Evolutionary conservation across 2,113 vertebrate genomes (phyloP), one percentile per base, ranked within the genome.

Genomic region (Apodemus sylvaticus): DNA sequence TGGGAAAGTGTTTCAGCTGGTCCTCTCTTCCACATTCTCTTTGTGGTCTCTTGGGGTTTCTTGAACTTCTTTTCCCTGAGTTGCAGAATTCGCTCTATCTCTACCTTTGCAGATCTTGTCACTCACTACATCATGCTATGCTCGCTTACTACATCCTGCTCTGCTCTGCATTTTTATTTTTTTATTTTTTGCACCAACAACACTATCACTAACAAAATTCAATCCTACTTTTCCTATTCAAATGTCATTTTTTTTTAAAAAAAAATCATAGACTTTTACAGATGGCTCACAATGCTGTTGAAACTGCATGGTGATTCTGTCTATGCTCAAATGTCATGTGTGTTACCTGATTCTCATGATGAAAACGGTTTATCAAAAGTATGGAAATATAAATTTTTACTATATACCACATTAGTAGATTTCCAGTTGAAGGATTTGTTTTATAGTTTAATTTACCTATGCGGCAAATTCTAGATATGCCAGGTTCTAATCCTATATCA

Each of bases 391-490:
- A 14, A 51, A 19, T 55, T 16, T 85, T 86, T 73, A 14, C 9
- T 64, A 2, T 79, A 1, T 79, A 60, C 10, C 29, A 86, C 58
- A 42, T 26, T 74, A 64, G 34, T 71, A 85, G 78, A 91, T 85
- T 74, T 8, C 29, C 22, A 94, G 42, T 7, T 73, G 81, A 90
- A 89, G 66, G 24, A 45, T 62, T 77, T 90, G 2, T 60, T 79
- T 70, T 62, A 68, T 55, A 85, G 9, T 89, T 91, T 95, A 70
- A 91, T 89, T 86, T 92, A 81, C 26, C 24, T 70, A 66, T 16
- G 45, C 42, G 22, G 31, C 73, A 91, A 86, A 77, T 53, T 58
- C 48, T 82, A 51, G 31, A 19, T 13, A 88, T 90, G 36, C 5
- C 22, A 68, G 85, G 12, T 20, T 78, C 5, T 58, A 92, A 73